phyloP scores from a whole-genome alignment of 1,140 invertebrate genomes.

The Aplysia californica region DNA sequence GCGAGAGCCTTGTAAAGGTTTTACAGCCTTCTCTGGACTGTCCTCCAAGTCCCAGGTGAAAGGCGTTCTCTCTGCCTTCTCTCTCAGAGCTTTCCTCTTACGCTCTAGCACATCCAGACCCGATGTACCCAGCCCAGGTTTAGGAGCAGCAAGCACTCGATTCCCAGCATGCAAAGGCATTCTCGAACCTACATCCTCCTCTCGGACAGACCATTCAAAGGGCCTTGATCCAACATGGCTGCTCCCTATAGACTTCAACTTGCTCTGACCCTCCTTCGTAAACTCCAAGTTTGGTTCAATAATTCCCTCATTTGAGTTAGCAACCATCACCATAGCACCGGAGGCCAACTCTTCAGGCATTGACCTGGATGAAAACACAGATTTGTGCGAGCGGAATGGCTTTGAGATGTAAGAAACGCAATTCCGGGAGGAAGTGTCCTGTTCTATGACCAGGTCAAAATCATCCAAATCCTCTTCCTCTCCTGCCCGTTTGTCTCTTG shows the following conservation, averaged over 20 bases:
- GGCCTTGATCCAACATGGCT: too few species aligned
- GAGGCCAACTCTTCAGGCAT: neutral
- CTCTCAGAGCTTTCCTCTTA: slow-evolving; percentile 8
- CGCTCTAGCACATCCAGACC: neutral
- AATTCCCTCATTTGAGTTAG: too few species aligned
- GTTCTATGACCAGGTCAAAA: slow-evolving; percentile 20
- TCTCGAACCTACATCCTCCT: neutral
- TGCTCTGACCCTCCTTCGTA: too few species aligned
- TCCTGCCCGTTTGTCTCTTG: too few species aligned
- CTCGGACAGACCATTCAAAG: slow-evolving; percentile 16
- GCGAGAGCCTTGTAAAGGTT: too few species aligned
- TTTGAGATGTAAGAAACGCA: neutral
- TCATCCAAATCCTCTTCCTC: slow-evolving; percentile 20
- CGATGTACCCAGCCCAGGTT: neutral
- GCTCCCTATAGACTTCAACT: neutral
- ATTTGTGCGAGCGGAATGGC: neutral
- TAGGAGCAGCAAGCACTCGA: neutral
- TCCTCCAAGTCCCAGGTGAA: slow-evolving; percentile 29
- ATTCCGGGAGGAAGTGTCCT: slow-evolving; percentile 21
- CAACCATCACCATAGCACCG: neutral
- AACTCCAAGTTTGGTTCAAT: too few species aligned
- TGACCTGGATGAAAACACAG: neutral
- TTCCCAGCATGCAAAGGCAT: neutral
- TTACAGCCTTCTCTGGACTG: neutral
- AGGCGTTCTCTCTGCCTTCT: slow-evolving; percentile 7